phyloP scores from a whole-genome alignment of 1,140 invertebrate species.

The Camponotus vicinus region DNA sequence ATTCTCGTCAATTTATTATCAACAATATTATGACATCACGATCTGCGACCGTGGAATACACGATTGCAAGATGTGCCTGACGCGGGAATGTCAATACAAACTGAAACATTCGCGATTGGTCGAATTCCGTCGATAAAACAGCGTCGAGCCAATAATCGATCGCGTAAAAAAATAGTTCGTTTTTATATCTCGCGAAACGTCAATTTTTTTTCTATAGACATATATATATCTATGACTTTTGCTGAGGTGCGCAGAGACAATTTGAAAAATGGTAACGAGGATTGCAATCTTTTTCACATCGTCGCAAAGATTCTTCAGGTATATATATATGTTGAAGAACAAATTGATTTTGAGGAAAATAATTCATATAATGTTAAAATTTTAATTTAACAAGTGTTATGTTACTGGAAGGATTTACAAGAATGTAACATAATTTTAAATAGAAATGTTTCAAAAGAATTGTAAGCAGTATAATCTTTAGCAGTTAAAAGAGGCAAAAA shows the following conservation, averaged over 20 bases:
- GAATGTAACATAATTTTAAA: not conserved
- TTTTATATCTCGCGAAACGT: not conserved
- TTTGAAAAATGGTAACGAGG: not conserved
- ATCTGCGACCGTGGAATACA: conserved; percentile 9
- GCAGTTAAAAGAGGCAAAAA: not conserved
- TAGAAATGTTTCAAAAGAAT: not conserved
- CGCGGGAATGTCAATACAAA: not conserved
- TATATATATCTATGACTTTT: too few species aligned
- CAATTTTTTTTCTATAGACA: not conserved
- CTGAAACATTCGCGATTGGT: not conserved
- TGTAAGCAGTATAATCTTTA: not conserved
- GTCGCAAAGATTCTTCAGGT: not conserved
- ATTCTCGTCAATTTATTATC: conserved; percentile 9
- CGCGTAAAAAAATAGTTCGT: too few species aligned
- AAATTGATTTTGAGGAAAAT: not conserved
- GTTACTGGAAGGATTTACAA: not conserved
- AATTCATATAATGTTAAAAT: not conserved
- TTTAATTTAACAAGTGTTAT: conserved; percentile 6
- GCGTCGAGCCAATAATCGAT: not conserved
- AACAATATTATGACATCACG: conserved; percentile 67
- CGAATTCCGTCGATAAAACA: conserved; percentile 8
- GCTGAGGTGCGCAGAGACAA: not conserved
- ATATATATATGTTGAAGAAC: too few species aligned
- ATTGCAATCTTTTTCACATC: not conserved
- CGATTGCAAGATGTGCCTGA: conserved; percentile 32